phyloP scores from a whole-genome alignment of 1,140 invertebrate genomes.

The Babylonia areolata region DNA sequence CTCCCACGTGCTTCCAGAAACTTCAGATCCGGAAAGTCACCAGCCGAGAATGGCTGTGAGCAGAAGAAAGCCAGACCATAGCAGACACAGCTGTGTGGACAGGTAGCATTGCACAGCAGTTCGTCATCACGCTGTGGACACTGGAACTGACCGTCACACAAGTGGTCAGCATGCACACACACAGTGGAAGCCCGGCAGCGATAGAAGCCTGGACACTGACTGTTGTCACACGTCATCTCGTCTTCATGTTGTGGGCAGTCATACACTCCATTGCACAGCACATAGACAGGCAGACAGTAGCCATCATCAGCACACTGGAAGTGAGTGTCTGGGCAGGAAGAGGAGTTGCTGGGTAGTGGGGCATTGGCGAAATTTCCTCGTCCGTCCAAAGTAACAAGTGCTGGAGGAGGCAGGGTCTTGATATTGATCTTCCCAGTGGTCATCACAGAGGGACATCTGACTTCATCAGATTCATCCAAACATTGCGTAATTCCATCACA shows the following conservation, averaged over 20 bases:
- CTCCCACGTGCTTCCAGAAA: background rate
- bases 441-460: no score
- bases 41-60: background rate
- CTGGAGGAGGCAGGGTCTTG: no score
- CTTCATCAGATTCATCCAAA: no score
- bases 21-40: background rate
- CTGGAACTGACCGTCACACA: constrained; percentile 15
- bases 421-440: no score
- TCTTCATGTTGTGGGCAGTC: background rate
- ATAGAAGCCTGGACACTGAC: no score
- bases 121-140: constrained; percentile 6
- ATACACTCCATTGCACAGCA: no score
- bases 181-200: background rate
- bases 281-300: background rate
- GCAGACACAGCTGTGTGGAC: background rate
- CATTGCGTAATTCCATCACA: no score
- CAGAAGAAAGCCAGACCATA: background rate
- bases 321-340: background rate
- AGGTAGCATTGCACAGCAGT: background rate
- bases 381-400: no score
- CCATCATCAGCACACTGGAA: no score
- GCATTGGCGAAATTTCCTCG: no score
- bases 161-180: background rate
- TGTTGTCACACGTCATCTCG: background rate
- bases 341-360: background rate